phyloP scores from a whole-genome alignment of 2,888 invertebrate genomes.

The Leuctra nigra region DNA sequence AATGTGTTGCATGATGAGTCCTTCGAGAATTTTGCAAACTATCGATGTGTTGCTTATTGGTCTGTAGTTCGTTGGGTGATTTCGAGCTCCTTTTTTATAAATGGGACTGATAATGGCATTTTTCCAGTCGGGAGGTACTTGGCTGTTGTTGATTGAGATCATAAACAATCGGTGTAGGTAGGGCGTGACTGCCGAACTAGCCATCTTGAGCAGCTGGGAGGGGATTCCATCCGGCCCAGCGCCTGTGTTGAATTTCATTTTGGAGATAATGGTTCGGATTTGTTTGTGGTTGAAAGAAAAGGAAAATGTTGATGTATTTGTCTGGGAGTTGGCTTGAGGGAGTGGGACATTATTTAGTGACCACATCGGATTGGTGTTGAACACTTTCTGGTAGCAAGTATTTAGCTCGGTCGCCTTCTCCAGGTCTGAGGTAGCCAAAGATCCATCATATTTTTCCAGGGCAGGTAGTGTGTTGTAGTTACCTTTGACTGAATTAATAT shows the following conservation, averaged over 20 bases:
- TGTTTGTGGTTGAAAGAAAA: neutral
- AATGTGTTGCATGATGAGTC: no score
- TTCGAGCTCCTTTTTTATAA: neutral
- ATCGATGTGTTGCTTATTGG: no score
- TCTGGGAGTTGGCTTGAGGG: neutral
- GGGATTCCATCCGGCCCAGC: conserved; percentile 3
- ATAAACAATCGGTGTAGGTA: neutral
- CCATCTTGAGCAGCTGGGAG: neutral
- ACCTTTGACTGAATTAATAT: neutral
- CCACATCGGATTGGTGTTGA: neutral
- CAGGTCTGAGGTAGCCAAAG: neutral
- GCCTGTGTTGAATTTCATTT: neutral
- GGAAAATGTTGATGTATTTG: neutral
- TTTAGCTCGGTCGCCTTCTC: neutral
- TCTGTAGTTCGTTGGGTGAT: no score
- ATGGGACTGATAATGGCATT: neutral
- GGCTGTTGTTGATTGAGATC: neutral
- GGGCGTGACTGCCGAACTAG: neutral
- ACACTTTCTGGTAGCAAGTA: neutral
- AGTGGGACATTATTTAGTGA: neutral
- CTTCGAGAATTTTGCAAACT: no score
- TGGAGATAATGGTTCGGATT: neutral
- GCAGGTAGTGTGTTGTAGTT: neutral
- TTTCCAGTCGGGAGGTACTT: neutral
- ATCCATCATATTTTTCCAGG: neutral